Conservation (phyloP, 2,113 vertebrate species). For the Pelusios castaneus region DNA sequence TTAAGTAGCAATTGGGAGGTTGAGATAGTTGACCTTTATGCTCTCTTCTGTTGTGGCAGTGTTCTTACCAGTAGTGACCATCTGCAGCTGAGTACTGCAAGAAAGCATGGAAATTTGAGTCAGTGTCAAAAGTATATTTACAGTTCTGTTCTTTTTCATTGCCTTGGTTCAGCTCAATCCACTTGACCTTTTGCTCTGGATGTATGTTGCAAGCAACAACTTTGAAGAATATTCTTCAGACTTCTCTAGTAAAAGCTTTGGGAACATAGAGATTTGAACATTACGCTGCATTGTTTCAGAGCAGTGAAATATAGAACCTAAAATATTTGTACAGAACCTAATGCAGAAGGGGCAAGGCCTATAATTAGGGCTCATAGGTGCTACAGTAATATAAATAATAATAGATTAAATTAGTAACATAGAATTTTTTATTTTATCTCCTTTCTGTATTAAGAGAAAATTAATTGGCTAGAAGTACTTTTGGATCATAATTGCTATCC, state of each 20-base stretch:
- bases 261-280: not conserved
- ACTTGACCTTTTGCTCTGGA: not conserved
- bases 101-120: not conserved
- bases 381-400: no score
- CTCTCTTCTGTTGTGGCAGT: not conserved
- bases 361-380: not conserved
- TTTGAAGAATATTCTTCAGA: not conserved
- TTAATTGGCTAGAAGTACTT: not conserved
- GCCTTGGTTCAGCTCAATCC: not conserved
- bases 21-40: accelerated
- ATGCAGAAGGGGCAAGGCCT: no score
- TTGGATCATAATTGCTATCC: not conserved
- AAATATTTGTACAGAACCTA: not conserved
- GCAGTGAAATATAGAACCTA: not conserved
- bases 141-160: not conserved
- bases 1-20: not conserved
- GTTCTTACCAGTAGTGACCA: not conserved
- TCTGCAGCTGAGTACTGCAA: not conserved
- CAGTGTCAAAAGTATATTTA: not conserved
- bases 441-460: not conserved
- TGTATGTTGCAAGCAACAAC: not conserved
- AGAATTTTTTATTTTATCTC: not conserved
- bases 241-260: not conserved
- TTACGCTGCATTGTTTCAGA: not conserved
- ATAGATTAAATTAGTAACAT: no score